Base-by-base conservation (phyloP, 2,113 vertebrate genomes). In the Python bivittatus region DNA sequence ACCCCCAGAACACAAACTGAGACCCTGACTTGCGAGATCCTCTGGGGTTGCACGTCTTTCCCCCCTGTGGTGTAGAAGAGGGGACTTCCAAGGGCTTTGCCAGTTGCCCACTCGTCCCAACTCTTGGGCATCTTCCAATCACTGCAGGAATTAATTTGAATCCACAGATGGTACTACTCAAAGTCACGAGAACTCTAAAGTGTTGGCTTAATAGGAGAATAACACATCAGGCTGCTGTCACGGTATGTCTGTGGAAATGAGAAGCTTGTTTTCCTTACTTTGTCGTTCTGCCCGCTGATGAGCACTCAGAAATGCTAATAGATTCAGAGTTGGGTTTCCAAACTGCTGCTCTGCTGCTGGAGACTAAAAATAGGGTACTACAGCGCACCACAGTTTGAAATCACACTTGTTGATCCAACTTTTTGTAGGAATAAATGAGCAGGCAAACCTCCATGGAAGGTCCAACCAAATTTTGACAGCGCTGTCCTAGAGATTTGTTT, bases 251-350 rank as follows among this genome's bases (percentile, higher is more conserved):
- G 89, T 87, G 58, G 90, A 90, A 56, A 48, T 20, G 60, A 84
- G 84, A 52, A 89, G 58, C 56, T 86, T 89, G 54, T 88, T 88
- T 84, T 33, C 64, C 79, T 79, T 64, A 27, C 1, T 0, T 1
- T 94, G 86, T 52, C 15, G 4, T 57, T 86, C 72, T 83, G 95
- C 9, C 27, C 86, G n/a, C 0, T 5, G 79, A 88, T 0, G 1
- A 95, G 72, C 89, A 3, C 92, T 97, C 93, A 88, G 88, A 44
- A 95, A 96, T 93, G 94, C 92, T 96, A 96, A 96, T 96, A 93
- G 92, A 96, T 95, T 96, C 96, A 25, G 83, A 94, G 89, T 89
- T 64, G 92, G 93, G 94, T 92, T 96, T 95, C 94, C 93, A 95
- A 94, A 95, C 33, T 91, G 94, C 95, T 56, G 89, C 95, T 94